A percentile compares a stretch with the other conserved stretches of the same genome.
phyloP scores from a whole-genome alignment of 2,113 vertebrate genomes.

The Campylomormyrus numenius region DNA sequence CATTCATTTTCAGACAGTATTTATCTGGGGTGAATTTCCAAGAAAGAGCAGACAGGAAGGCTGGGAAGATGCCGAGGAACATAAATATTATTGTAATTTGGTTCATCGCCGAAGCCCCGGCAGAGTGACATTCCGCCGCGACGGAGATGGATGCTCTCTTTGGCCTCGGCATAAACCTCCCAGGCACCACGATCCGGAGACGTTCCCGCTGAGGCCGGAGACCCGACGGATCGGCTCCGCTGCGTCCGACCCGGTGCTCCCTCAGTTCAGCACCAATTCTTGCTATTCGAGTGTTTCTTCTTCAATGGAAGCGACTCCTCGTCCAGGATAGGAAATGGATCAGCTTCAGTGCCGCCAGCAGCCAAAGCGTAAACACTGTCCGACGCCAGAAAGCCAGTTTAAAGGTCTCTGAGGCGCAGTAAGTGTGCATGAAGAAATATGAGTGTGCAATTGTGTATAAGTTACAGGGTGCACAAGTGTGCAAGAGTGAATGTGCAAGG shows the following conservation, averaged over 20 bases:
- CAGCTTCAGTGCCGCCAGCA: background rate
- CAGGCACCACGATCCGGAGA: background rate
- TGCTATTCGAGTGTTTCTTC: background rate
- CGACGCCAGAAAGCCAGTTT: background rate
- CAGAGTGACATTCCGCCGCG: background rate
- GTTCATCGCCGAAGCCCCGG: background rate
- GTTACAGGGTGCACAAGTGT: background rate
- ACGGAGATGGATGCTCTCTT: background rate
- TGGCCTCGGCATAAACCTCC: background rate
- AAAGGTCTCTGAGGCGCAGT: background rate
- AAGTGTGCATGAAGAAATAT: background rate
- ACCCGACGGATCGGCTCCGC: background rate
- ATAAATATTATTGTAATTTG: constrained; percentile 25
- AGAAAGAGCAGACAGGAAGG: background rate
- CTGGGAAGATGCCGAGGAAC: background rate
- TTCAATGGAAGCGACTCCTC: background rate
- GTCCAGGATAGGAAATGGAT: background rate
- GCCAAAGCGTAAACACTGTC: background rate
- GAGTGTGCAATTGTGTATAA: background rate
- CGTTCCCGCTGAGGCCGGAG: too few species aligned
- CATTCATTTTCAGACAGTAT: constrained; percentile 12
- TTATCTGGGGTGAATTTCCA: background rate
- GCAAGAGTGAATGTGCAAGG: background rate
- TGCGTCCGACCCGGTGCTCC: background rate
- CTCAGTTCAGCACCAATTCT: background rate